phyloP scores from a whole-genome alignment of 2,888 invertebrate genomes.

The Drosophila neutralis region DNA sequence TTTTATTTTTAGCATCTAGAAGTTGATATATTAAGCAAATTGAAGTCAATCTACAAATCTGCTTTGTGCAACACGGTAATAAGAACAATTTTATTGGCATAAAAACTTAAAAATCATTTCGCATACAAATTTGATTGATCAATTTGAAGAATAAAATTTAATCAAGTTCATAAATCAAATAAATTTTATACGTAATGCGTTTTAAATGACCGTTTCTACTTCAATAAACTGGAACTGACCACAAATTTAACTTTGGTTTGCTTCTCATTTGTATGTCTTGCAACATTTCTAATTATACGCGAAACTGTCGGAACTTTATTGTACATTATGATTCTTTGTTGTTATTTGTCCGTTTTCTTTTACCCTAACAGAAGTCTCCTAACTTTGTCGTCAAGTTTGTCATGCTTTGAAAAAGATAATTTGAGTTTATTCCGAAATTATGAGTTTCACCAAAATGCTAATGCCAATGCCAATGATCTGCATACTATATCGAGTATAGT shows the following conservation, averaged over 20 bases:
- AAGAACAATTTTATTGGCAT: not conserved
- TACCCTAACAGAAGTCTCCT: conserved; percentile 11
- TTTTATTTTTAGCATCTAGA: not conserved
- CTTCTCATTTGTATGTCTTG: conserved; percentile 49
- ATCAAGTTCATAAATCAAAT: conserved; percentile 3
- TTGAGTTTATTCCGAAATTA: no score
- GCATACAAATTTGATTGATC: conserved; percentile 22
- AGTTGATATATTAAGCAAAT: not conserved
- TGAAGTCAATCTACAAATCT: not conserved
- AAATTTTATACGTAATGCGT: conserved; percentile 31
- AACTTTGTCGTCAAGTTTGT: not conserved
- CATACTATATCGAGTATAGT: not conserved
- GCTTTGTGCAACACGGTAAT: not conserved
- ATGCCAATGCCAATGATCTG: no score
- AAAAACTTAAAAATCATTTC: conserved; percentile 1
- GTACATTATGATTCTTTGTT: conserved; percentile 10
- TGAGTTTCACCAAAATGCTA: not conserved
- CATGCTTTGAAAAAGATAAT: not conserved
- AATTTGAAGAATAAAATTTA: not conserved
- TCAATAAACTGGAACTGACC: conserved; percentile 12
- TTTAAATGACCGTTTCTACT: conserved; percentile 20
- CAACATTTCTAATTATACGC: conserved; percentile 50
- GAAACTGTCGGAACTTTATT: conserved; percentile 21
- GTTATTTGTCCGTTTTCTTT: not conserved
- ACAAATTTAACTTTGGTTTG: conserved; percentile 3